Evolutionary conservation across 2,113 vertebrate genomes (phyloP).

Genomic region (Danionella cerebrum): DNA sequence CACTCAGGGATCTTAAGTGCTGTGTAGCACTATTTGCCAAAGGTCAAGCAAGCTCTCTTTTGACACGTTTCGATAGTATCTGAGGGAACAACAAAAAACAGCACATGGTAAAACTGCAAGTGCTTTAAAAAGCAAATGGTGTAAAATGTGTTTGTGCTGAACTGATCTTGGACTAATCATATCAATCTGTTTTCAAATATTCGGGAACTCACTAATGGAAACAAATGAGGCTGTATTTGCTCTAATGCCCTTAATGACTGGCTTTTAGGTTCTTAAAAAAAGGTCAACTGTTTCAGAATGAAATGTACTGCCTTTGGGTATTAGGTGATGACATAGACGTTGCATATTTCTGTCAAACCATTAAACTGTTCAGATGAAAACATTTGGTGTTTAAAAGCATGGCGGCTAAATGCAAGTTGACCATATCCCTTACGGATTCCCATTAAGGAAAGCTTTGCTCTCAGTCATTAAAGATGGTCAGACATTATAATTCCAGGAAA

Average conservation of each 20-base stretch:
- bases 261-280: slow-evolving; percentile 19
- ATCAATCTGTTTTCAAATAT: too few species aligned
- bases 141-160: too few species aligned
- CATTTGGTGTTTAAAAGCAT: slow-evolving; percentile 27
- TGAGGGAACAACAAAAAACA: slow-evolving; percentile 23
- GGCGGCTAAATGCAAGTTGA: slow-evolving; percentile 47
- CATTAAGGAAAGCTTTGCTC: slow-evolving; percentile 34
- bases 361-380: slow-evolving; percentile 51
- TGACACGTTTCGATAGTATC: slow-evolving; percentile 42
- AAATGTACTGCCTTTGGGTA: slow-evolving; percentile 46
- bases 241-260: slow-evolving; percentile 31
- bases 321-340: slow-evolving; percentile 40
- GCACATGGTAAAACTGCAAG: slow-evolving; percentile 22
- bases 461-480: slow-evolving; percentile 29
- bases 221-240: background rate
- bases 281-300: slow-evolving; percentile 22
- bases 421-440: slow-evolving; percentile 39
- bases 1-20: slow-evolving; percentile 46
- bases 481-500: too few species aligned
- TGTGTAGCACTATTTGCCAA: slow-evolving; percentile 32
- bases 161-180: too few species aligned
- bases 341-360: slow-evolving; percentile 36
- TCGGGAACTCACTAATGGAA: too few species aligned
- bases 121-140: too few species aligned
- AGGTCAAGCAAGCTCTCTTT: slow-evolving; percentile 29